These are phyloP conservation scores for Tachysurus vachellii DNA, from an alignment of 2,113 vertebrate genomes.

Conservation along the genomic window DNA sequence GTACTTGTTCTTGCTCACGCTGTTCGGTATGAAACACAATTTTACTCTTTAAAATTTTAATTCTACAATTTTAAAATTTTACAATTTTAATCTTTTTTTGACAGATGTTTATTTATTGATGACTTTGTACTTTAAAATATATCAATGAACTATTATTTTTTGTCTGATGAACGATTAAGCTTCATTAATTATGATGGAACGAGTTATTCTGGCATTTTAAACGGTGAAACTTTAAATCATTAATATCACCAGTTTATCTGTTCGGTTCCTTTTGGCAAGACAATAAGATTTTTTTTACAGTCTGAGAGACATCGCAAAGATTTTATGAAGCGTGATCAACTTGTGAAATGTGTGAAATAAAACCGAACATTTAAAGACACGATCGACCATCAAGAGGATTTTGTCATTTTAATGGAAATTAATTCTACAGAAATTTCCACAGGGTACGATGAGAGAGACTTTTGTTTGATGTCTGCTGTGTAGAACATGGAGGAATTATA, in stretches of 20 bases:
- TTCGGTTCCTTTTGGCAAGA: neutral
- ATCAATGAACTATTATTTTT: neutral
- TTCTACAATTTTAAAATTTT: too few relatives aligned
- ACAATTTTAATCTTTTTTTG: neutral
- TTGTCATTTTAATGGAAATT: neutral
- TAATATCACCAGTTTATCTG: neutral
- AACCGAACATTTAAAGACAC: neutral
- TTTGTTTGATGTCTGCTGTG: neutral
- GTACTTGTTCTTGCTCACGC: slow-evolving; percentile 3
- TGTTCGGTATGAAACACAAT: neutral
- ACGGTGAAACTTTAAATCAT: neutral
- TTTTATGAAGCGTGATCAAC: neutral
- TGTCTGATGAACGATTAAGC: neutral
- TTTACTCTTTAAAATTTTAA: too few relatives aligned
- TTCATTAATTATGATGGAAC: neutral
- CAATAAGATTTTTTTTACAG: neutral
- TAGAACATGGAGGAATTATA: neutral
- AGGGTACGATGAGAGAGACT: neutral
- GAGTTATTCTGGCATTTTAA: neutral
- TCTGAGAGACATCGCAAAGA: neutral
- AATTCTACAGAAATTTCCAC: neutral
- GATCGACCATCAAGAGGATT: neutral
- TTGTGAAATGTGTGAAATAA: neutral
- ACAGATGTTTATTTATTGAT: neutral
- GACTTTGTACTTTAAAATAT: neutral